Evolutionary conservation across 2,113 vertebrate genomes (phyloP).

Genomic region (Bungarus multicinctus): DNA sequence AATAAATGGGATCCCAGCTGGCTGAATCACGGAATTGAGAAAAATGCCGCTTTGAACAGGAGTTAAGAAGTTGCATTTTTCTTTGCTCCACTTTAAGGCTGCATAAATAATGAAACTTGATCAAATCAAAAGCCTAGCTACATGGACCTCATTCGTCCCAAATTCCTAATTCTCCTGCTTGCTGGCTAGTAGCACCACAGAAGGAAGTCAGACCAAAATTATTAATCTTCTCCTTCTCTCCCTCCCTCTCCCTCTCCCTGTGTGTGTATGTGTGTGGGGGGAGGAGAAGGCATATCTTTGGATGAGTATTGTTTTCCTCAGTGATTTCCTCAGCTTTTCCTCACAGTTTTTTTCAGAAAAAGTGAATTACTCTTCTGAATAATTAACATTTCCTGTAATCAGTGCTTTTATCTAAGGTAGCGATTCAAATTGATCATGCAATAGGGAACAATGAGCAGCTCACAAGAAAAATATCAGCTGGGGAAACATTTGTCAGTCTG

Average conservation of each 20-base stretch:
- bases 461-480: neutral
- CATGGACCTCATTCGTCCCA: neutral
- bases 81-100: neutral
- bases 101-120: neutral
- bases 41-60: neutral
- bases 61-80: neutral
- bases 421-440: too few relatives aligned
- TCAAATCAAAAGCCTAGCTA: neutral
- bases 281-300: neutral
- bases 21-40: neutral
- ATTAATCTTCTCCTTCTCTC: neutral
- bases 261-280: too few relatives aligned
- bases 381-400: neutral
- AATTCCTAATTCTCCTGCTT: neutral
- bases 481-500: neutral
- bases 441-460: neutral
- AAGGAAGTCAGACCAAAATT: neutral
- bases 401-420: neutral
- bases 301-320: neutral
- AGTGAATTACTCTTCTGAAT: neutral
- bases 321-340: neutral
- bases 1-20: neutral
- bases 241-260: too few relatives aligned
- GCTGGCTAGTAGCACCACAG: neutral
- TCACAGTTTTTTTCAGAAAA: too few relatives aligned